Conservation (phyloP, 2,888 invertebrate species). For the Cerceris rybyensis region DNA sequence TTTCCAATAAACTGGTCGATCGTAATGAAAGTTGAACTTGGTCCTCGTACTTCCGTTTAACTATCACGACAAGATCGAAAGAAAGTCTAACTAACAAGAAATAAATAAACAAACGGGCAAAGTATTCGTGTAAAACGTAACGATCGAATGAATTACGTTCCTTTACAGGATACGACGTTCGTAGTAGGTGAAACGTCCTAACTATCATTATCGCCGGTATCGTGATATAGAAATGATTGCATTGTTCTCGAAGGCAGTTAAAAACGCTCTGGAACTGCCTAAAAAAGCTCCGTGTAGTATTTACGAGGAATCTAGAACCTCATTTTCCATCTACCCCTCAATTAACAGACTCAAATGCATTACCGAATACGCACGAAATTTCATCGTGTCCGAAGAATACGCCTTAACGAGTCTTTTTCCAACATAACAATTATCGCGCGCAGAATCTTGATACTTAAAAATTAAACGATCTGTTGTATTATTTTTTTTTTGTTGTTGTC, state of each 20-base stretch:
- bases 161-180: conserved; percentile 24
- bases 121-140: conserved; percentile 19
- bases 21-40: conserved; percentile 47
- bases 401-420: not conserved
- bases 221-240: conserved; percentile 34
- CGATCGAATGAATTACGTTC: conserved; percentile 21
- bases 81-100: conserved; percentile 34
- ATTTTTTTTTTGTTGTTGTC: not conserved
- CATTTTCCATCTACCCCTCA: conserved; percentile 22
- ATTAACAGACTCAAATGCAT: conserved; percentile 43
- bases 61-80: conserved; percentile 17
- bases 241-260: conserved; percentile 40
- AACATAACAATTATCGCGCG: conserved; percentile 13
- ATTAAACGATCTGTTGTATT: conserved; percentile 11
- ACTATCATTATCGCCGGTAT: conserved; percentile 23
- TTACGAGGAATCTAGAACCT: conserved; percentile 34
- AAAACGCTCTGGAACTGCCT: conserved; percentile 46
- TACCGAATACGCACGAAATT: conserved; percentile 26
- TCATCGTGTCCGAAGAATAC: conserved; percentile 8
- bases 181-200: conserved; percentile 8
- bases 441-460: conserved; percentile 16
- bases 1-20: conserved; percentile 2
- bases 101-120: conserved; percentile 52
- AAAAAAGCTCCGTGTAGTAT: conserved; percentile 30
- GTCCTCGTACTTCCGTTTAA: conserved; percentile 41